Base-by-base conservation (phyloP, 1,140 invertebrate species). In the Hyposmocoma kahamanoa region DNA sequence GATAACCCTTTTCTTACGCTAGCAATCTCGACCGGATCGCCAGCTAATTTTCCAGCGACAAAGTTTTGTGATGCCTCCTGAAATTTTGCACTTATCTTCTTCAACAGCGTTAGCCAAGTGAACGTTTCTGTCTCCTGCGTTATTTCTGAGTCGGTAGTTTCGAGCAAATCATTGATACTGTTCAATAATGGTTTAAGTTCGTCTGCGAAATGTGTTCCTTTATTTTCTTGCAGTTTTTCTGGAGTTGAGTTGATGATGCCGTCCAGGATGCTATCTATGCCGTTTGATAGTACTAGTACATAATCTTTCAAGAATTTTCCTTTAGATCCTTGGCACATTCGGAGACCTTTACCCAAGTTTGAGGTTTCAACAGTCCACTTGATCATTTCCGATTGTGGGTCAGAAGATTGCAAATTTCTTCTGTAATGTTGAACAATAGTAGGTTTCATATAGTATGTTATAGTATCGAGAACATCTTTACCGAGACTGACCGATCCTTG, bases 81-180 rank as follows among this genome's bases (percentile, higher is more conserved):
- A 38, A 71, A 74, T 51, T 59, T 68, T 1, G 56, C 54, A 34
- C 54, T 67, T 11, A 81, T 73, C 51, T 60, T 81, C 42, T 83
- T 83, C 4, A 81, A 48, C 10, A 62, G n/a, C 18, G 65, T 54
- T 32, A 54, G 65, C 79, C 77, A 83, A 11, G 61, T 24, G 15
- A 67, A 64, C 0, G 30, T 22, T 45, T 64, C 47, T 0, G 48
- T 66, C 2, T 58, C 46, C 15, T 64, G 54, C 11, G 17, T 58
- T 1, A 66, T 24, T 55, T 68, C 71, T 8, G 17, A 15, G 38
- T 73, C 60, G 0, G 53, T 60, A 8, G 18, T 39, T 45, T 51
- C 58, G 0, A 76, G 36, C 26, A 72, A 44, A 20, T 61, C 53
- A 22, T 57, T 68, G 17, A 74, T 56, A 13, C 63, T 49, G 18